A percentile compares a stretch with the other conserved stretches of the same genome.
Evolutionary conservation across 2,113 vertebrate genomes (phyloP).

Genomic region (Rhinopomastus cyanomelas): DNA sequence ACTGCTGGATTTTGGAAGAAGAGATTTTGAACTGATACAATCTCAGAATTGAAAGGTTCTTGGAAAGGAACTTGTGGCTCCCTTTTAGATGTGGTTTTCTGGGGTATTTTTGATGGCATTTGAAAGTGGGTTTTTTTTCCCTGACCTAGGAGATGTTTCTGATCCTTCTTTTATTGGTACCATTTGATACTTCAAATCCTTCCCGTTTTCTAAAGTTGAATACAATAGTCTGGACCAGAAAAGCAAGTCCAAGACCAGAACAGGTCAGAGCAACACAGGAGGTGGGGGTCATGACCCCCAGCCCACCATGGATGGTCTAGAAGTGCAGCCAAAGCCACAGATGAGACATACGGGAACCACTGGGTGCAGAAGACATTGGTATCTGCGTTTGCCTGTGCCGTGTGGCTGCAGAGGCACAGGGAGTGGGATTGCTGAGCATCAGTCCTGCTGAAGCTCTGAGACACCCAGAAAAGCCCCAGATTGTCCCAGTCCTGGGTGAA

Average conservation of each 20-base stretch:
- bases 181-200: not conserved
- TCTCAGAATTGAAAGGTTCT: not conserved
- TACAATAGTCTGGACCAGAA: not conserved
- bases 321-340: not conserved
- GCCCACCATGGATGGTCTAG: not conserved
- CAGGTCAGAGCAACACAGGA: rapidly evolving
- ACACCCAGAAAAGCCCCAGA: not conserved
- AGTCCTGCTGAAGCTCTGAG: not conserved
- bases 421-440: not conserved
- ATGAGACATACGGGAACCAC: rapidly evolving
- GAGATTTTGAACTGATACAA: not conserved
- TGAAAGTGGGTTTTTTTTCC: not conserved
- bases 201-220: not conserved
- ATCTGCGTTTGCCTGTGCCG: rapidly evolving
- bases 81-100: not conserved
- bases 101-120: not conserved
- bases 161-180: not conserved
- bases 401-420: not conserved
- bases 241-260: not conserved
- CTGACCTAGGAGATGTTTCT: not conserved
- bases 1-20: not conserved
- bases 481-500: not conserved
- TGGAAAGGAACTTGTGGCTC: not conserved
- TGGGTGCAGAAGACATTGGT: rapidly evolving
- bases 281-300: not conserved